Evolutionary conservation across 2,113 vertebrate species (phyloP).

Genomic region (Crotophaga sulcirostris): DNA sequence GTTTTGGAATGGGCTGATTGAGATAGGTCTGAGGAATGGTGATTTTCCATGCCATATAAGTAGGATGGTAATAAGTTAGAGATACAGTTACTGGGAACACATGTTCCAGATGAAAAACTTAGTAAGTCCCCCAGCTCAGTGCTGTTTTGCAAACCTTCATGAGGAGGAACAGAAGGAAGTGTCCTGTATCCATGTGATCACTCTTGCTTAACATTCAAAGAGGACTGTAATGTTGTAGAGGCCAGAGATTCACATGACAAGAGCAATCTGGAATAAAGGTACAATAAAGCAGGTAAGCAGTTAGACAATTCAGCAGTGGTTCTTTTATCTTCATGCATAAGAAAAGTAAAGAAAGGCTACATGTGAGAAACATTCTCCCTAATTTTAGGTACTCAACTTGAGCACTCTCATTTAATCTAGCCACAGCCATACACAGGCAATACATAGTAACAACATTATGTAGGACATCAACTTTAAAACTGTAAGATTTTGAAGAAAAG

Average conservation of each 20-base stretch:
- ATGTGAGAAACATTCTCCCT: background rate
- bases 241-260: constrained; percentile 85
- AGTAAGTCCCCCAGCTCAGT: constrained; percentile 77
- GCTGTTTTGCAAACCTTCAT: constrained; percentile 72
- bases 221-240: constrained; percentile 83
- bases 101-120: constrained; percentile 72
- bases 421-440: background rate
- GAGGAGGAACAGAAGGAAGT: constrained; percentile 77
- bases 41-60: constrained; percentile 81
- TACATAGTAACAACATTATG: background rate
- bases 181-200: constrained; percentile 84
- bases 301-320: background rate
- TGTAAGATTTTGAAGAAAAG: background rate
- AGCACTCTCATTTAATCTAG: background rate
- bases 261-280: constrained; percentile 81
- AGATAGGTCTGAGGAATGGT: constrained; percentile 71
- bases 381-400: background rate
- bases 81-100: constrained; percentile 74
- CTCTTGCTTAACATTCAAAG: constrained; percentile 84
- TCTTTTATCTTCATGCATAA: background rate
- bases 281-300: background rate
- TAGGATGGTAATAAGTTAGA: constrained; percentile 85
- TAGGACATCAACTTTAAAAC: background rate
- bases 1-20: constrained; percentile 82
- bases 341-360: background rate